Evolutionary conservation across 2,888 invertebrate genomes (phyloP).

Genomic region (Mythimna lalbum): DNA sequence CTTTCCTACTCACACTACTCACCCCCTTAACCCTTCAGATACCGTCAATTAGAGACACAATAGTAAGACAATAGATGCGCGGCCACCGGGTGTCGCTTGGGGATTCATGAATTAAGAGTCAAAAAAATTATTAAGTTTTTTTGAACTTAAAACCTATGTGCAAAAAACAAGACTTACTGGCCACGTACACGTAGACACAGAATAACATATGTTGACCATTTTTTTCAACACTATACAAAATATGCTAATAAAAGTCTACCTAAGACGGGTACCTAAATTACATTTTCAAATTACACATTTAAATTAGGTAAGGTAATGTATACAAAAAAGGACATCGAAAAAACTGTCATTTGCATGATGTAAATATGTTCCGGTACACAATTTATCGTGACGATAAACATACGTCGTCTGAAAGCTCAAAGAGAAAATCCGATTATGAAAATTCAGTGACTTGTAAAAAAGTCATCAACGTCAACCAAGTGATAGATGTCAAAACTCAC

Average conservation of each 20-base stretch:
- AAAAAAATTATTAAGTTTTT: not conserved
- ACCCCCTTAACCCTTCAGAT: too few species aligned
- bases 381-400: constrained; percentile 21
- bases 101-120: too few species aligned
- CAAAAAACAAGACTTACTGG: not conserved
- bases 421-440: constrained; percentile 16
- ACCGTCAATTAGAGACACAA: too few species aligned
- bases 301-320: not conserved
- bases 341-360: not conserved
- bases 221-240: not conserved
- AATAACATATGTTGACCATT: not conserved
- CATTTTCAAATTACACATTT: not conserved
- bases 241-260: too few species aligned
- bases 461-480: constrained; percentile 13
- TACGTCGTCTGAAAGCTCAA: constrained; percentile 35
- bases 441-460: constrained; percentile 30
- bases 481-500: constrained; percentile 47
- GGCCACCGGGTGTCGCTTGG: too few species aligned
- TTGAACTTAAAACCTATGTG: not conserved
- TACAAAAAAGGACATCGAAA: not conserved
- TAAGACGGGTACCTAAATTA: not conserved
- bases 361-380: constrained; percentile 9
- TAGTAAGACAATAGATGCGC: too few species aligned
- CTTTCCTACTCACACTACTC: not conserved
- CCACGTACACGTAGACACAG: constrained; percentile 4